These are phyloP conservation scores for Fulica atra DNA, from an alignment of 2,113 vertebrate species.

Conservation along the genomic window DNA sequence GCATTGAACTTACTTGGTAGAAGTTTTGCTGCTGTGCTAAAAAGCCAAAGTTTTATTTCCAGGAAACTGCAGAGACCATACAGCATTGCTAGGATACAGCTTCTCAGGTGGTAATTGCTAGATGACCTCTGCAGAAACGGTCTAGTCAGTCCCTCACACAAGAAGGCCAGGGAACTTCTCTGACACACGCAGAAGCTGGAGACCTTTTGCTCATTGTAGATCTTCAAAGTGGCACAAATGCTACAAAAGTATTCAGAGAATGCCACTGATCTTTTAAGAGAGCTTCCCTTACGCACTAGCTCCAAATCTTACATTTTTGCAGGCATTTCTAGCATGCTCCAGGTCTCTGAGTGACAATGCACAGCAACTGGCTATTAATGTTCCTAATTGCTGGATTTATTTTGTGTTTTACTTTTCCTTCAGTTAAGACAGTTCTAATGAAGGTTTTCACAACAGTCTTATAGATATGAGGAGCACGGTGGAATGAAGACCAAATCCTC, in stretches of 20 bases:
- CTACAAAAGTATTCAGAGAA: neutral
- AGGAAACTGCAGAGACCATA: neutral
- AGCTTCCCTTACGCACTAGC: neutral
- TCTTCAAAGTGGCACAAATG: neutral
- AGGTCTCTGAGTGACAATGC: neutral
- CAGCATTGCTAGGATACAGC: neutral
- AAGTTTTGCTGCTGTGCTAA: neutral
- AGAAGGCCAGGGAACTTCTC: neutral
- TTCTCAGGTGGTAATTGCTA: neutral
- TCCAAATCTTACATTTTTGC: neutral
- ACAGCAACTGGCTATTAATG: rapidly evolving
- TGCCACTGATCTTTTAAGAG: neutral
- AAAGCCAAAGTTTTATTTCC: neutral
- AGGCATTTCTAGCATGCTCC: neutral
- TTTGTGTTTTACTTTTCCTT: neutral
- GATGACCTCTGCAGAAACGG: neutral
- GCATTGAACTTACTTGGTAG: neutral
- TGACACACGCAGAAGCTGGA: neutral
- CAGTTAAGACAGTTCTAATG: neutral
- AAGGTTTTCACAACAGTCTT: neutral
- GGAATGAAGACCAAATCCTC: neutral
- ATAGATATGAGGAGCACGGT: neutral
- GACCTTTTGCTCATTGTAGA: neutral
- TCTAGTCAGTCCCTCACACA: neutral
- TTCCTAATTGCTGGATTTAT: neutral